Conservation (phyloP, 1,140 invertebrate genomes). For the Batillaria attramentaria region DNA sequence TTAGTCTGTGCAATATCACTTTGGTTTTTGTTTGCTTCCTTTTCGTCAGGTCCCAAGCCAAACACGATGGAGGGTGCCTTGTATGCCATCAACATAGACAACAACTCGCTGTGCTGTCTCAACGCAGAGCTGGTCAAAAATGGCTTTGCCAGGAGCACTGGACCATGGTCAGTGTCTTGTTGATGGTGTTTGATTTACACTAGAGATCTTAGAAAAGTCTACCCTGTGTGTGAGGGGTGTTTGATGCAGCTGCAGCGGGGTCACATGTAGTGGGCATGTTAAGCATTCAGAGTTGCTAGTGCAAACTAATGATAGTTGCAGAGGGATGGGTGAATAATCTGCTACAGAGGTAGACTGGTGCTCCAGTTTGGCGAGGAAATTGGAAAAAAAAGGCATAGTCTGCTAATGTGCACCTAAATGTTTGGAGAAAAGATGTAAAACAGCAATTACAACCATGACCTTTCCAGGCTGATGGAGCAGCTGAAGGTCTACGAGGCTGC, state of each 20-base stretch:
- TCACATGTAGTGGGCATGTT: no score
- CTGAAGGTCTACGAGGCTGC: slow-evolving; percentile 1
- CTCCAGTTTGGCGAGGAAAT: no score
- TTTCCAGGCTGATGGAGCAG: slow-evolving; percentile 30
- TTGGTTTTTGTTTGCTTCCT: not conserved
- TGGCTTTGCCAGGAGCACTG: slow-evolving; percentile 45
- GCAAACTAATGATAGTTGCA: no score
- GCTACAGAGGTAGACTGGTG: no score
- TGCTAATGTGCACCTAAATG: no score
- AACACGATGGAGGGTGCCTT: slow-evolving; percentile 35
- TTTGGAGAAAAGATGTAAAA: no score
- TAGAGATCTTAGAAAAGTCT: no score
- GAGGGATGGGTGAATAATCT: no score
- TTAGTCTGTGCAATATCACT: not conserved
- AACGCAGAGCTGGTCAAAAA: slow-evolving; percentile 44
- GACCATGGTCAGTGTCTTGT: slow-evolving; percentile 32
- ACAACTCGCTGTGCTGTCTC: slow-evolving; percentile 11
- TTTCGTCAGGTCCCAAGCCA: not conserved
- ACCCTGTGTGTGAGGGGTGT: no score
- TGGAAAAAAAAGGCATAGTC: no score
- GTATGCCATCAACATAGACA: slow-evolving; percentile 12
- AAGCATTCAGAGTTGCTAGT: no score
- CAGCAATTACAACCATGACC: no score
- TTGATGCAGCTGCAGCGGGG: not conserved
- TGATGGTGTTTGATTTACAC: not conserved